These are phyloP conservation scores for Pomatorhinus ruficollis DNA, from an alignment of 2,113 vertebrate genomes.

Conservation along the genomic window DNA sequence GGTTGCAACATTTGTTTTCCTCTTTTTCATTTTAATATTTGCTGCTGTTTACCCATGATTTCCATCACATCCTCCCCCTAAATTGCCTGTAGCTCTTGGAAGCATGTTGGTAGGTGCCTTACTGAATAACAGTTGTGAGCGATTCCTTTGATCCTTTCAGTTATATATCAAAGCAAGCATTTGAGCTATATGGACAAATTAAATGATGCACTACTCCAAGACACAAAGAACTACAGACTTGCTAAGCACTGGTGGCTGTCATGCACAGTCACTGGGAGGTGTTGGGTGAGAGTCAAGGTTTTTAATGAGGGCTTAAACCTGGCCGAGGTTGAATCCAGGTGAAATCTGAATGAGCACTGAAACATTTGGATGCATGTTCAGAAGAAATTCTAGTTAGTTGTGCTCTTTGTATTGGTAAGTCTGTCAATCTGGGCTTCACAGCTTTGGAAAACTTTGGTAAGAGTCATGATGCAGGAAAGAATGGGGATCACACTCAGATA, in stretches of 20 bases:
- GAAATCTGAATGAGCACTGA: not conserved
- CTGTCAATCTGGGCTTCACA: not conserved
- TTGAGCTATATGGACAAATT: constrained; percentile 10
- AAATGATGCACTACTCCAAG: not conserved
- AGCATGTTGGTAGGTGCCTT: not conserved
- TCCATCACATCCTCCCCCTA: not conserved
- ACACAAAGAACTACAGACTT: not conserved
- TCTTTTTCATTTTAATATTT: constrained; percentile 26
- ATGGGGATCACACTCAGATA: not conserved
- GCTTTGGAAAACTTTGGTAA: not conserved
- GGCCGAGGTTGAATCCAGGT: not conserved
- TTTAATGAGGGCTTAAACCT: not conserved
- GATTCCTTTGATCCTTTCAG: not conserved
- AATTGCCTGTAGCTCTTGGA: constrained; percentile 6
- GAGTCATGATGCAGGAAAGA: not conserved
- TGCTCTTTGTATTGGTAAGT: not conserved
- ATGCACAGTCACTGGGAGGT: not conserved
- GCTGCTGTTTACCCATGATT: constrained; percentile 34
- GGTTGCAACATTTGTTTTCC: not conserved
- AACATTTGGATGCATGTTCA: not conserved
- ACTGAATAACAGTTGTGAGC: not conserved
- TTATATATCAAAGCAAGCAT: not conserved
- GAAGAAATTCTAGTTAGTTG: not conserved
- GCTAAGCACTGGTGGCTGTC: not conserved
- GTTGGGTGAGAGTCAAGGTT: not conserved